These are phyloP conservation scores for Megaustenia siamemsis DNA, from an alignment of 2,888 invertebrate genomes.

Conservation along the genomic window DNA sequence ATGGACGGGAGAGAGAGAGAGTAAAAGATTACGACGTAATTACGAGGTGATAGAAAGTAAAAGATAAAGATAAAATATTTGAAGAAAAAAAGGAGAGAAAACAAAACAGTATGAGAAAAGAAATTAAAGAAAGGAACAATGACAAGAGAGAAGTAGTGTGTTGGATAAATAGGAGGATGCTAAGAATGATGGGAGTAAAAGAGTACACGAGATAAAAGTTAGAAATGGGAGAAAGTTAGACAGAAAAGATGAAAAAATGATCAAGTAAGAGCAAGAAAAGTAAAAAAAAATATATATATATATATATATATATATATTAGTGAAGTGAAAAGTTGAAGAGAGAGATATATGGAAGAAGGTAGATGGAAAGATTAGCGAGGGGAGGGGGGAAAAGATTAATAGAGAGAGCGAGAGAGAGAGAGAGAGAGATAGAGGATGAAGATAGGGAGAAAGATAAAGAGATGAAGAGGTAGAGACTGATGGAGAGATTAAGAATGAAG, in stretches of 20 bases:
- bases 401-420: not conserved
- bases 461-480: not conserved
- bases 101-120: not conserved
- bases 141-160: too few species aligned
- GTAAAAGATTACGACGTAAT: too few species aligned
- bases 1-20: not conserved
- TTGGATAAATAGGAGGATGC: not conserved
- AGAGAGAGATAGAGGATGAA: not conserved
- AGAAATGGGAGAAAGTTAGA: not conserved
- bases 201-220: not conserved
- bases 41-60: not conserved
- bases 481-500: not conserved
- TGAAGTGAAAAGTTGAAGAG: not conserved
- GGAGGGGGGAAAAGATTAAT: too few species aligned
- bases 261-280: not conserved
- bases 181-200: not conserved
- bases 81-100: not conserved
- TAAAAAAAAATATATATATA: not conserved
- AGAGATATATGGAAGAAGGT: not conserved
- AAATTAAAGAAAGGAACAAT: too few species aligned
- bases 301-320: not conserved
- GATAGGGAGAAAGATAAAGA: not conserved
- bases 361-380: too few species aligned
- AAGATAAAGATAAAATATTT: not conserved
- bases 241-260: not conserved